Conservation (phyloP, 2,797 vertebrate species). For the Phoebastria nigripes region DNA sequence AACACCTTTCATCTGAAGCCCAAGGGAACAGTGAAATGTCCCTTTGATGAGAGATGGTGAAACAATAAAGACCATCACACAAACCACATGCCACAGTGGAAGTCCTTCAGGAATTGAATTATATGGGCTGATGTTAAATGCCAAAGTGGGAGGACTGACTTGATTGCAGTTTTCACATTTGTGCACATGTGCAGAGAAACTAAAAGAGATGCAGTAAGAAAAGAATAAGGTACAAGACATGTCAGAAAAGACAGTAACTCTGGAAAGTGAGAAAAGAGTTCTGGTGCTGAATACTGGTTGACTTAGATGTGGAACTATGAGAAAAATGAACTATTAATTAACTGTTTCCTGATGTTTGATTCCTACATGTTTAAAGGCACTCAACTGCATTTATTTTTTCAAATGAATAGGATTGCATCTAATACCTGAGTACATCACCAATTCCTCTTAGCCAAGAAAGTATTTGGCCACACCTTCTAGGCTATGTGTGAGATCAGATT, state of each 20-base stretch:
- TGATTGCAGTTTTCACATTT: background rate
- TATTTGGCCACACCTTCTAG: background rate
- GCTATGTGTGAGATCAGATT: background rate
- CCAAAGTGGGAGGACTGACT: background rate
- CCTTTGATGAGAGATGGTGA: background rate
- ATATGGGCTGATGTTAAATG: background rate
- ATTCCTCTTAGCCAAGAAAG: background rate
- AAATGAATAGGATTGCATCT: background rate
- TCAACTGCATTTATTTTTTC: background rate
- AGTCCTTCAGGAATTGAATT: background rate
- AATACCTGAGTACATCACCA: background rate
- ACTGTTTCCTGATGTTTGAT: background rate
- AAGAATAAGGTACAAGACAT: background rate
- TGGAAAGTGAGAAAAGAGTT: background rate
- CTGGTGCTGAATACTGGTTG: background rate
- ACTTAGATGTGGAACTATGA: background rate
- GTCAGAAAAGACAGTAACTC: background rate
- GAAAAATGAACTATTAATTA: background rate
- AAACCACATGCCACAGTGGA: background rate
- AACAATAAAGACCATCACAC: background rate
- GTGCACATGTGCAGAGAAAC: background rate
- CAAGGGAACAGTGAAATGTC: background rate
- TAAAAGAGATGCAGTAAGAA: background rate
- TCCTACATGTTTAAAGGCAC: background rate
- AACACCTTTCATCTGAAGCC: background rate